Conservation (phyloP, 1,140 invertebrate genomes). For the Drosophila mayri region DNA sequence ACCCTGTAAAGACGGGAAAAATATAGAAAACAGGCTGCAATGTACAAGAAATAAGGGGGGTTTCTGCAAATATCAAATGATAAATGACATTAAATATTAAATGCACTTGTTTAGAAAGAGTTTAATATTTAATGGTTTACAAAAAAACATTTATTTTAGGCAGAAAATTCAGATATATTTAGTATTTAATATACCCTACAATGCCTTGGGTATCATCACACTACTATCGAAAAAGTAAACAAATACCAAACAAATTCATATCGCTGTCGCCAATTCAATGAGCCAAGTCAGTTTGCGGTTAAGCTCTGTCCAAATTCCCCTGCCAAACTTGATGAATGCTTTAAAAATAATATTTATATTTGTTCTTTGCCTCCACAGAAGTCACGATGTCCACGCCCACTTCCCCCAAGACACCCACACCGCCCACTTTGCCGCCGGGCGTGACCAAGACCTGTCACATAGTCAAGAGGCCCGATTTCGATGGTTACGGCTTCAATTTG, state of each 20-base stretch:
- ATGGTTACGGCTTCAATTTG: slow-evolving; percentile 99
- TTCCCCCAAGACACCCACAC: slow-evolving; percentile 74
- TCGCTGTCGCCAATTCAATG: slow-evolving; percentile 7
- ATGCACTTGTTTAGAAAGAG: not conserved
- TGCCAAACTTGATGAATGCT: not conserved
- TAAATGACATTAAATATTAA: not conserved
- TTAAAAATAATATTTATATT: slow-evolving; percentile 1
- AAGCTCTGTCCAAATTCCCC: not conserved
- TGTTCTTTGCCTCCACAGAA: slow-evolving; percentile 1
- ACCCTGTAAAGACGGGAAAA: not conserved
- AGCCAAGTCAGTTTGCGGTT: slow-evolving; percentile 12
- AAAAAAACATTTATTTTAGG: not conserved
- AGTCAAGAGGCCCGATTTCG: slow-evolving; percentile 95
- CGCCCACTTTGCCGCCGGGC: slow-evolving; percentile 85
- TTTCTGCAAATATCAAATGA: not conserved
- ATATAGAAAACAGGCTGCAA: not conserved
- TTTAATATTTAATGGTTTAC: not conserved
- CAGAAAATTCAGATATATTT: not conserved
- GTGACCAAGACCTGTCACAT: slow-evolving; percentile 92
- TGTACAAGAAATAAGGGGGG: not conserved
- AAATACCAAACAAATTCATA: slow-evolving; percentile 11
- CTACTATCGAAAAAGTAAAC: not conserved
- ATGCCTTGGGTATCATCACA: slow-evolving; percentile 1
- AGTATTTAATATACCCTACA: not conserved
- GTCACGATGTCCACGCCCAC: slow-evolving; percentile 63